Base-by-base conservation (phyloP, 1,140 invertebrate genomes). In the Spodoptera frugiperda region DNA sequence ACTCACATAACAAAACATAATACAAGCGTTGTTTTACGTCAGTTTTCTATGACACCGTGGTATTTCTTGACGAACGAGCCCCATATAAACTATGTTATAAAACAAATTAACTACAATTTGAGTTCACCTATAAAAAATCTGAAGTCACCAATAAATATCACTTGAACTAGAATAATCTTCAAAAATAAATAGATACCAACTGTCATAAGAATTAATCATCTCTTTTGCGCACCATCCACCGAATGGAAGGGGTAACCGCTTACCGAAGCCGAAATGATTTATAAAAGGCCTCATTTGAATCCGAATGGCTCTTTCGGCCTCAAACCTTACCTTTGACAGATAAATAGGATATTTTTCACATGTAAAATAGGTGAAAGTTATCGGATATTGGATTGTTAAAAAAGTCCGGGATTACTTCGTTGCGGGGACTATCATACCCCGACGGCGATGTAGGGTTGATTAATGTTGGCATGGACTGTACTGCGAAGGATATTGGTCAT, bases 261-360 rank as follows among this genome's bases (percentile, higher is more conserved):
- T 84, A 82, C 82, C 80, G 84, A 84, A 86, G 83, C 84, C 77
- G 80, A 79, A 82, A 89, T 87, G 86, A 87, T 89, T 86, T 87
- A 88, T 85, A 85, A 89, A 89, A 87, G 85, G 82, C 84, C 79
- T 83, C 79, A 89, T 89, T 89, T 89, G 85, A 88, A 89, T 89
- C 79, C 82, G 81, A 89, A 89, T 87, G 77, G 82, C 61, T 39
- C 75, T 79, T 59, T 72, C 11, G 17, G 44, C 76, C 77, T 83
- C 72, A 67, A 48, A 48, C 44, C 51, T 8, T 19, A 72, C 71
- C 55, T 48, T 25, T 73, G 71, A 73, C 55, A 73, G 71, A 73
- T 73, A 73, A 48, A 73, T 49, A 73, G 71, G 54, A 49, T 55
- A 59, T 73, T 73, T 73, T 61, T 67, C 63, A 67, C 55, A 73